Evolutionary conservation across 2,113 vertebrate genomes (phyloP), one percentile per base, ranked within the genome.

Genomic region (Urocitellus parryii): DNA sequence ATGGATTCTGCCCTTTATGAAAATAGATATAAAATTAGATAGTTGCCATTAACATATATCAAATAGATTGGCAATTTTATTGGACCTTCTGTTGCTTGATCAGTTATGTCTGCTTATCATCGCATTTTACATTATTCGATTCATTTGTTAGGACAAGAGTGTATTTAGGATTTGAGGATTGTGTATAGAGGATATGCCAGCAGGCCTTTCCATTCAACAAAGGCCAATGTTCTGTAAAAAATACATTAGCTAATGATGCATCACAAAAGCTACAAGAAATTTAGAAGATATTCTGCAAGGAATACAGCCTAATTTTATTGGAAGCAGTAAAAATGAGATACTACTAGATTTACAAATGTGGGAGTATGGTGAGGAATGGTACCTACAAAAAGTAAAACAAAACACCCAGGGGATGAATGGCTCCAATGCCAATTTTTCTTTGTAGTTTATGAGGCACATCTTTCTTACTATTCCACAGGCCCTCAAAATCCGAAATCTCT

Each of bases 121-220:
- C 63, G 16, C 24, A 86, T 58, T 76, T 76, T 34, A 81, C 27
- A 37, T 51, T 58, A 76, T 18, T 90, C 68, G 34, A 76, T 90
- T 93, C 58, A 92, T 53, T 94, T 92, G 83, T 68, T 29, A 78
- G 80, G 65, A 29, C 4, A 39, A 77, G 84, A 53, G 42, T 67
- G 4, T 29, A 65, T n/a, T 84, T 76, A 37, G 13, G 22, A 72
- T 2, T 63, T 45, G 27, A 24, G 9, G 48, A 16, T 10, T 70
- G 8, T 14, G 24, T 27, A 51, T 25, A 74, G 29, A 70, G 10
- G 45, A 81, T 3, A 17, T 63, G 18, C 13, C 42, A 13, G 7
- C 17, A 80, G 29, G 42, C 17, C 37, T 90, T 89, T 45, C 63
- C 24, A 45, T 45, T 88, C 7, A 58, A 51, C 42, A 25, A 37